phyloP scores from a whole-genome alignment of 2,888 invertebrate species.

The Cryptus viduatorius region DNA sequence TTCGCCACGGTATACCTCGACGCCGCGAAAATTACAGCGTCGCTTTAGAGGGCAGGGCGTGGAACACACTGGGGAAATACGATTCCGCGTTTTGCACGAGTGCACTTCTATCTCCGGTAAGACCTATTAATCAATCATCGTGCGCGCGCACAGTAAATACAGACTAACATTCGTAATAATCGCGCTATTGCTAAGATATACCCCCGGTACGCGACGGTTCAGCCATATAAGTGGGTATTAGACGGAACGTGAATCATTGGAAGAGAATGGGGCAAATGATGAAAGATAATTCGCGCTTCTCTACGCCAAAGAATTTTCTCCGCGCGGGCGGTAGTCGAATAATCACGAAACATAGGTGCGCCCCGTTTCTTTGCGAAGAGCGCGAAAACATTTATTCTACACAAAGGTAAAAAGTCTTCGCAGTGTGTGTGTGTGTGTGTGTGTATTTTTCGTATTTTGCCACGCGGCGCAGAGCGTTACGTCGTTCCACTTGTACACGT shows the following conservation, averaged over 20 bases:
- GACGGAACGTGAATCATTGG: slow-evolving; percentile 61
- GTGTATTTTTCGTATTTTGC: too few relatives aligned
- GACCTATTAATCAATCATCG: slow-evolving; percentile 67
- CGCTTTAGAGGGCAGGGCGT: slow-evolving; percentile 64
- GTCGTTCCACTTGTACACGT: slow-evolving; percentile 58
- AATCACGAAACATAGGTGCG: slow-evolving; percentile 43
- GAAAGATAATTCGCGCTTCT: slow-evolving; percentile 67
- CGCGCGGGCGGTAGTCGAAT: slow-evolving; percentile 54
- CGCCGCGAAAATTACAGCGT: slow-evolving; percentile 60
- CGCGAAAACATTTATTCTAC: slow-evolving; percentile 5
- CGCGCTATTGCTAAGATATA: not conserved
- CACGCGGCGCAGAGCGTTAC: not conserved
- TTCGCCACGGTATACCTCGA: not conserved
- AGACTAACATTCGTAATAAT: slow-evolving; percentile 62
- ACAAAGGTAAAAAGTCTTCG: too few relatives aligned
- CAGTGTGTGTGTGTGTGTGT: too few relatives aligned
- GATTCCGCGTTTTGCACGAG: slow-evolving; percentile 63
- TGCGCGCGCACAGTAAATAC: slow-evolving; percentile 56
- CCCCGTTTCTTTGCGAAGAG: slow-evolving; percentile 12
- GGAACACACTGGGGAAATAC: slow-evolving; percentile 30
- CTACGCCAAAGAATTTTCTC: slow-evolving; percentile 49
- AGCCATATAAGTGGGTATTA: not conserved
- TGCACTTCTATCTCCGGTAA: slow-evolving; percentile 53
- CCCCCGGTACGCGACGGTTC: not conserved
- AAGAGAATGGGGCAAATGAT: slow-evolving; percentile 68